Conservation (phyloP, 2,797 vertebrate genomes). For the Sparidentex hasta region DNA sequence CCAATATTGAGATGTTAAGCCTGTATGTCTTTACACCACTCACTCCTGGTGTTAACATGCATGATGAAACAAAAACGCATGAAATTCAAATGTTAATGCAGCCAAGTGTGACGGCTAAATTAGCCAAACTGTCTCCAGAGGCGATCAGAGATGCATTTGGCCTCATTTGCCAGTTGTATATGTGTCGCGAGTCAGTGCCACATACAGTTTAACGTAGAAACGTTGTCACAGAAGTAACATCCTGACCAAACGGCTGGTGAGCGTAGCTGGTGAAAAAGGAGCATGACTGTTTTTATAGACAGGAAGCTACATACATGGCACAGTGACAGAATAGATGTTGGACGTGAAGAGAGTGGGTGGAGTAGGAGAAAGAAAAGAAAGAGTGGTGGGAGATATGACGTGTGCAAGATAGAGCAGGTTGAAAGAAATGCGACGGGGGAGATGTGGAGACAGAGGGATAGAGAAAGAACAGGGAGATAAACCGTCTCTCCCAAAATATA, state of each 20-base stretch:
- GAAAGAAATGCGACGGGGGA: constrained; percentile 18
- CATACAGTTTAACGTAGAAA: constrained; percentile 3
- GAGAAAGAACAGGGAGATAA: constrained; percentile 39
- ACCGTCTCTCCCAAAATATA: constrained; percentile 46
- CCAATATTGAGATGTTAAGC: constrained; percentile 12
- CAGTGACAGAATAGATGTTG: constrained; percentile 5
- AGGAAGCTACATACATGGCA: not conserved
- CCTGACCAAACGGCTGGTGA: not conserved
- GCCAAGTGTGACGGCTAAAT: constrained; percentile 27
- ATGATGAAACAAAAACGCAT: constrained; percentile 17
- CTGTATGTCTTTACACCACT: not conserved
- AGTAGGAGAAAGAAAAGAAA: not conserved
- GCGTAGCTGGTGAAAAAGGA: not conserved
- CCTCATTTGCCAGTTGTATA: constrained; percentile 13
- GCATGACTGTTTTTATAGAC: not conserved
- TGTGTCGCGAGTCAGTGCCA: not conserved
- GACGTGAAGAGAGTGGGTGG: not conserved
- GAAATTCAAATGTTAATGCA: constrained; percentile 23
- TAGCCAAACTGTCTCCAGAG: constrained; percentile 28
- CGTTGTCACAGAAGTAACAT: not conserved
- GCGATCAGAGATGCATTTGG: constrained; percentile 32
- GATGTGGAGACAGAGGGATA: constrained; percentile 13
- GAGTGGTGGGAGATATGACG: constrained; percentile 10
- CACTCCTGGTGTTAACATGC: not conserved
- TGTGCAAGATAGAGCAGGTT: constrained; percentile 14